phyloP scores from a whole-genome alignment of 30 jellyfish, hydroid and myxozoan species.

The Mastigias papua region DNA sequence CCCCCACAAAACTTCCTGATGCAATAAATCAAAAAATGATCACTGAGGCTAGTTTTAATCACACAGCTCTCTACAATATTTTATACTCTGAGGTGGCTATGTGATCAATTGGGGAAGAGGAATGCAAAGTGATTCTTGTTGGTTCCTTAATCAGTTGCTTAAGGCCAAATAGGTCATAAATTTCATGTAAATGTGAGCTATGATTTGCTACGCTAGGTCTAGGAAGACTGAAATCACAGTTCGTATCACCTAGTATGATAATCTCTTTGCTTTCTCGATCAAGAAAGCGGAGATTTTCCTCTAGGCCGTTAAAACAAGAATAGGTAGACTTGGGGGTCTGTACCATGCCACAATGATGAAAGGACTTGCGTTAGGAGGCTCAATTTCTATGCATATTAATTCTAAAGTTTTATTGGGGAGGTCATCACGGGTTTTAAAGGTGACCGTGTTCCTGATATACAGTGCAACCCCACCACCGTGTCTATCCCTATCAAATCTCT shows the following conservation, averaged over 20 bases:
- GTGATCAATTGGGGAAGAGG: slow-evolving; percentile 3
- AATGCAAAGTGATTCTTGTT: neutral
- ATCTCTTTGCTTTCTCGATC: neutral
- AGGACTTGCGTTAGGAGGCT: neutral
- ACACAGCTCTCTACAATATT: neutral
- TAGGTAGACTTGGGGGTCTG: neutral
- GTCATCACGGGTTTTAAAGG: neutral
- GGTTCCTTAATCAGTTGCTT: slow-evolving; percentile 12
- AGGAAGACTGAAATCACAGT: neutral
- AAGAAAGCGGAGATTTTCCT: neutral
- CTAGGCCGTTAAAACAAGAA: neutral
- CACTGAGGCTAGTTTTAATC: neutral
- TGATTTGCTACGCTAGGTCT: neutral
- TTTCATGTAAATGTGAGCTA: neutral
- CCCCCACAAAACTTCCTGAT: slow-evolving; percentile 11
- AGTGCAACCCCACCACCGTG: slow-evolving; percentile 38
- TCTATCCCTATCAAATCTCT: slow-evolving; percentile 12
- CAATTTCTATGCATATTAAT: neutral
- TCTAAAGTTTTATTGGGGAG: neutral
- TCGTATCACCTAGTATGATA: slow-evolving; percentile 3
- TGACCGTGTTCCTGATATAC: neutral
- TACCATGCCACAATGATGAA: neutral
- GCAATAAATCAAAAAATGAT: neutral
- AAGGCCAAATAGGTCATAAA: slow-evolving; percentile 16
- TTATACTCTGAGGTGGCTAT: neutral